Evolutionary conservation across 1,140 invertebrate genomes (phyloP).

Genomic region (Mya arenaria): DNA sequence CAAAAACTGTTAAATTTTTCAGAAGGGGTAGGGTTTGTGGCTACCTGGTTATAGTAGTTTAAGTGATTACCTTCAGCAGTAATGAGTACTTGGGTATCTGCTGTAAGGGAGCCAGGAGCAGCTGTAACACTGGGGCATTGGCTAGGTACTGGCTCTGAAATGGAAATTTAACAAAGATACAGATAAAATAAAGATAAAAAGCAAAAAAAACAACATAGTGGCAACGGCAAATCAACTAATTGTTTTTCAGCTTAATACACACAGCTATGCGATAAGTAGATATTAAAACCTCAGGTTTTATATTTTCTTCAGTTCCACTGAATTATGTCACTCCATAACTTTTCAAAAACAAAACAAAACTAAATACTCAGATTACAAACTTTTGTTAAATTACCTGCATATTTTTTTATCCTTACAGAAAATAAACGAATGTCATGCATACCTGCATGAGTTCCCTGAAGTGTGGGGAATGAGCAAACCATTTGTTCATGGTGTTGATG

Average conservation of each 20-base stretch:
- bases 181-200: no score
- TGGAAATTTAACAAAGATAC: background rate
- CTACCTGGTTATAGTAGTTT: no score
- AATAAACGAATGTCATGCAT: background rate
- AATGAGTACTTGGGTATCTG: slow-evolving; percentile 55
- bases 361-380: no score
- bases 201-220: background rate
- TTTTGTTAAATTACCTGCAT: background rate
- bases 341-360: no score
- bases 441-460: slow-evolving; percentile 57
- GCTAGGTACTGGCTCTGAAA: slow-evolving; percentile 54
- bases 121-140: slow-evolving; percentile 36
- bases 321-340: no score
- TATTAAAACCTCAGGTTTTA: background rate
- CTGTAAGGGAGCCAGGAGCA: slow-evolving; percentile 51
- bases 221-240: background rate
- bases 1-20: no score
- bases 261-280: no score
- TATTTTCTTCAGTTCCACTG: no score
- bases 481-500: slow-evolving; percentile 56
- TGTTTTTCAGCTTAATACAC: no score
- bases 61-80: slow-evolving; percentile 49
- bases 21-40: no score
- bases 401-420: background rate
- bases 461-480: slow-evolving; percentile 54